Conservation (phyloP, 2,797 vertebrate species). For the Sphenopsis melanotis region DNA sequence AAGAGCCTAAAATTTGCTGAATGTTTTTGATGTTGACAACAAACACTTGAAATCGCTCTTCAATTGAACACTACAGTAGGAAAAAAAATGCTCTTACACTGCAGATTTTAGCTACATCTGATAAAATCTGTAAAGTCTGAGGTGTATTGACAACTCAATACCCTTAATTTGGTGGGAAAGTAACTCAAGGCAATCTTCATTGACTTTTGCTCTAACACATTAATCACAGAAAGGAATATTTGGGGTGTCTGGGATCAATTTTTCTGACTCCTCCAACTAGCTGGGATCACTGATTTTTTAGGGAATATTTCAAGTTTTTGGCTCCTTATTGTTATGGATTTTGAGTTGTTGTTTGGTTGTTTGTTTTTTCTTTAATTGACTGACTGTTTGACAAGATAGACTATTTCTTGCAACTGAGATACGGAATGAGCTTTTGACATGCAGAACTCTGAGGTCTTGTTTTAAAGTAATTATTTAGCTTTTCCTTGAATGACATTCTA, state of each 20-base stretch:
- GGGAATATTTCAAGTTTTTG: not conserved
- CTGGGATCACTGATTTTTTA: not conserved
- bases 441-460: not conserved
- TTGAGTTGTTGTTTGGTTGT: not conserved
- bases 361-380: not conserved
- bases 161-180: not conserved
- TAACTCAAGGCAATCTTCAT: not conserved
- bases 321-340: not conserved
- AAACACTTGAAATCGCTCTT: not conserved
- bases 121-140: not conserved
- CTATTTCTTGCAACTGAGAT: not conserved
- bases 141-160: not conserved
- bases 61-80: not conserved
- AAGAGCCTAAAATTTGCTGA: not conserved
- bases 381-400: not conserved
- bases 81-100: not conserved
- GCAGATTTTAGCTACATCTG: not conserved
- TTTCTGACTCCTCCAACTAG: not conserved
- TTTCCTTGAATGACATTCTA: not conserved
- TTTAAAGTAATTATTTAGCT: conserved; percentile 25
- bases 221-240: not conserved
- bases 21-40: not conserved
- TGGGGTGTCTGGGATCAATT: not conserved
- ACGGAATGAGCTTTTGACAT: not conserved
- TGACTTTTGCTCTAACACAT: not conserved